phyloP scores from a whole-genome alignment of 2,113 vertebrate genomes.

The Drymodes brunneopygia region DNA sequence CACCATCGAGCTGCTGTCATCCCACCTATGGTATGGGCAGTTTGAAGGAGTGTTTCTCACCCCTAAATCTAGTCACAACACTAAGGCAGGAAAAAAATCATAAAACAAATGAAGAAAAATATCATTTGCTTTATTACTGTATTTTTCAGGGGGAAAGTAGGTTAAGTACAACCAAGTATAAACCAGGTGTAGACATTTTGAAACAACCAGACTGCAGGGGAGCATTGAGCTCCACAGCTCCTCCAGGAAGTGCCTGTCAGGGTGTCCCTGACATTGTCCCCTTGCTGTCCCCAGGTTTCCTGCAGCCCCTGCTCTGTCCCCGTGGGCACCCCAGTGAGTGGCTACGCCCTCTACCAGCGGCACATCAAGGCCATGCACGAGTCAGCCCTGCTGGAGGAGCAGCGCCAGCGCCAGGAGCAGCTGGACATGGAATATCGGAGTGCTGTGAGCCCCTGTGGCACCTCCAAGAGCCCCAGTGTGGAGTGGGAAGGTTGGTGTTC shows the following conservation, averaged over 20 bases:
- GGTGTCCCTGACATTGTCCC: not conserved
- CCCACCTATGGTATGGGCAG: slow-evolving; percentile 86
- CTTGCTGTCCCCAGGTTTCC: slow-evolving; percentile 66
- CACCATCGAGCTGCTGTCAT: slow-evolving; percentile 93
- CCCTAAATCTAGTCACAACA: not conserved
- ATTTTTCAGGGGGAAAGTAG: not conserved
- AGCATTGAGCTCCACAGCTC: not conserved
- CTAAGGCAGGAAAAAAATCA: accelerated
- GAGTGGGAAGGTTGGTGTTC: slow-evolving; percentile 86
- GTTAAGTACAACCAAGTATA: not conserved
- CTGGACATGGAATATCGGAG: slow-evolving; percentile 82
- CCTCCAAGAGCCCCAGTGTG: slow-evolving; percentile 82
- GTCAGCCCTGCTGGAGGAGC: slow-evolving; percentile 87
- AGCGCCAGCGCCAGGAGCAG: slow-evolving; percentile 89
- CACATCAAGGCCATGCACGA: slow-evolving; percentile 96
- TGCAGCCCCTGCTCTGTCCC: slow-evolving; percentile 80
- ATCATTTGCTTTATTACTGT: not conserved
- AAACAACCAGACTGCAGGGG: not conserved
- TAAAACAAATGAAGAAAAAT: not conserved
- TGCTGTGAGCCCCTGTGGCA: slow-evolving; percentile 73
- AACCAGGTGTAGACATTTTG: not conserved
- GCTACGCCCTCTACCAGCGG: slow-evolving; percentile 88
- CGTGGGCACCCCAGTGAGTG: slow-evolving; percentile 80
- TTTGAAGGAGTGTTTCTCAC: not conserved
- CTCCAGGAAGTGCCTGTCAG: not conserved